A percentile compares a stretch with the other conserved stretches of the same genome.
These are phyloP conservation scores for Drosophila stalkeri DNA, from an alignment of 2,888 invertebrate genomes.

Conservation along the genomic window DNA sequence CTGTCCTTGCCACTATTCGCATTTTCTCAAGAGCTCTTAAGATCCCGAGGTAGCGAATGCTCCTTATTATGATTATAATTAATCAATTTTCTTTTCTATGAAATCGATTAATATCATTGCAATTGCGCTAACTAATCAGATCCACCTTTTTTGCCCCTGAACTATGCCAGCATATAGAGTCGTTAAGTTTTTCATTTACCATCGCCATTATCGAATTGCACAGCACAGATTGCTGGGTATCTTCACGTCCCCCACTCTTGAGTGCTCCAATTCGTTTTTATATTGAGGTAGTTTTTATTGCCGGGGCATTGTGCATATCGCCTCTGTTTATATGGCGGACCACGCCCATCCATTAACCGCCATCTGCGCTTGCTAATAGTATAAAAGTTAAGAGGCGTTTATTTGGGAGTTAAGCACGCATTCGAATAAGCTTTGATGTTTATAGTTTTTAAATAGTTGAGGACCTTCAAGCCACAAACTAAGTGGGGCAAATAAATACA, in stretches of 20 bases:
- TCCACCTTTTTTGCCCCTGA: no score
- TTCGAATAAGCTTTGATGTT: constrained; percentile 5
- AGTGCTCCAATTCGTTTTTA: not conserved
- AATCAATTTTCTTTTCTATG: no score
- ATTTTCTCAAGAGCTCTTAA: no score
- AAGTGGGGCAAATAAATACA: constrained; percentile 20
- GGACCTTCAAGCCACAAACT: not conserved
- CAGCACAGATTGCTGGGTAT: not conserved
- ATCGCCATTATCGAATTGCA: not conserved
- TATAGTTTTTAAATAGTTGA: constrained; percentile 4
- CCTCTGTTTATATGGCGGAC: constrained; percentile 3
- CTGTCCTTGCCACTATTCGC: no score
- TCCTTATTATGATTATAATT: no score
- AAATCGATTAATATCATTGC: no score
- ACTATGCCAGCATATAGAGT: no score
- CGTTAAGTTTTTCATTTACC: no score
- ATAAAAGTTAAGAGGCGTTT: constrained; percentile 5
- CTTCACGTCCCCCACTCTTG: not conserved
- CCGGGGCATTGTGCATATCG: not conserved
- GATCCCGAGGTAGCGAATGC: no score
- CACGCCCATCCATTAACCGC: constrained; percentile 17
- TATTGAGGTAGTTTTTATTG: constrained; percentile 8
- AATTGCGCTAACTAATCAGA: no score
- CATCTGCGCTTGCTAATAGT: constrained; percentile 11
- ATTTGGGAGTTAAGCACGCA: not conserved